Percentiles rank a stretch among this genome's conserved stretches.
Conservation (phyloP, 2,888 invertebrate species). For the Andrena dorsata region DNA sequence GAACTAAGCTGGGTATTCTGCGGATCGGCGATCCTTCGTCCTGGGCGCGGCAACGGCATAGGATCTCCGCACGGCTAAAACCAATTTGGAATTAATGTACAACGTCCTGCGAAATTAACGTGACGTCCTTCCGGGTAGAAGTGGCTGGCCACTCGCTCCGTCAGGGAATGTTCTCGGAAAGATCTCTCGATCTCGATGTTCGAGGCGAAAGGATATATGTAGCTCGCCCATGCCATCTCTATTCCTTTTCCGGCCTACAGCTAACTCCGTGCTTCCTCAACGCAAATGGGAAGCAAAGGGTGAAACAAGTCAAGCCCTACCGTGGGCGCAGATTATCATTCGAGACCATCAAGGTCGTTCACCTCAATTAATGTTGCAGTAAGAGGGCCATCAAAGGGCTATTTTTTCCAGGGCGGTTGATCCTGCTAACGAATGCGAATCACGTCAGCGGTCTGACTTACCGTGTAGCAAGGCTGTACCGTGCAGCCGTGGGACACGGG, state of each 20-base stretch:
- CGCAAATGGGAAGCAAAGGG: too few species aligned
- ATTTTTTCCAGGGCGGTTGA: constrained; percentile 10
- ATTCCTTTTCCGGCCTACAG: too few species aligned
- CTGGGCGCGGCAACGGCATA: constrained; percentile 56
- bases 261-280: too few species aligned
- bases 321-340: too few species aligned
- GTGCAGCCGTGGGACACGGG: constrained; percentile 38
- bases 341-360: not conserved
- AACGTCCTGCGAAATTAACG: constrained; percentile 75
- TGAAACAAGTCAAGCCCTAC: too few species aligned
- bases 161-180: constrained; percentile 37
- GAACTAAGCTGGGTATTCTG: constrained; percentile 81
- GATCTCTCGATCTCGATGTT: not conserved
- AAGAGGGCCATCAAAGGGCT: constrained; percentile 5
- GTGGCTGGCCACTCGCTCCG: constrained; percentile 30
- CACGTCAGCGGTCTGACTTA: constrained; percentile 63
- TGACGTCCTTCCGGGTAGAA: constrained; percentile 53
- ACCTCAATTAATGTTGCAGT: not conserved
- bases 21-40: constrained; percentile 80
- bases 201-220: not conserved
- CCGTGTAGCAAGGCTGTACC: constrained; percentile 46
- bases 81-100: constrained; percentile 83
- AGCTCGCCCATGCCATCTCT: too few species aligned
- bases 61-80: constrained; percentile 74
- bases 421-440: constrained; percentile 63